Conservation (phyloP, 64 coral and sea anemone species). For the Montipora efflorescens region DNA sequence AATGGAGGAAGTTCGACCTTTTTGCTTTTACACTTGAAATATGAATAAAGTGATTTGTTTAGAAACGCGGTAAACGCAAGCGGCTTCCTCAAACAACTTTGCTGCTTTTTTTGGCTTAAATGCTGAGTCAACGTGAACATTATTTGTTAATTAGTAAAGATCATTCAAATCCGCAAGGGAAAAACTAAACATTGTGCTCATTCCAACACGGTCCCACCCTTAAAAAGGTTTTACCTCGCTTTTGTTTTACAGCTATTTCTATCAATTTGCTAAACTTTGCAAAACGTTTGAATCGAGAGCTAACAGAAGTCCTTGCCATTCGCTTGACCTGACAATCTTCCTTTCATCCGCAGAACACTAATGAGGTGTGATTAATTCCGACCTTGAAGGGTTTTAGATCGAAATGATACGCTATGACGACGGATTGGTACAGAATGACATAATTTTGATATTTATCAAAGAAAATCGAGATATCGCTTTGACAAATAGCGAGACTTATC, state of each 20-base stretch:
- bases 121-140: background rate
- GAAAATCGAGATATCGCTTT: conserved; percentile 40
- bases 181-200: conserved; percentile 27
- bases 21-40: conserved; percentile 25
- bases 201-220: background rate
- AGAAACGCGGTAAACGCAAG: background rate
- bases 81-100: conserved; percentile 9
- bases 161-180: background rate
- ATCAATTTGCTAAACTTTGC: background rate
- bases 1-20: conserved; percentile 8
- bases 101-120: conserved; percentile 4
- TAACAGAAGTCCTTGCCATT: too few relatives aligned
- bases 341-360: too few relatives aligned
- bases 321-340: too few relatives aligned
- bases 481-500: conserved; percentile 57
- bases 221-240: background rate
- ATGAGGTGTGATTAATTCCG: conserved; percentile 22
- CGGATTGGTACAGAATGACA: conserved; percentile 42
- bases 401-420: conserved; percentile 24
- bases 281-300: background rate
- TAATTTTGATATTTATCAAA: conserved; percentile 63
- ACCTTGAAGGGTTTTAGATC: conserved; percentile 29
- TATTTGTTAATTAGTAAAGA: conserved; percentile 9
- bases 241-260: background rate
- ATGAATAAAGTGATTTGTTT: conserved; percentile 50